These are phyloP conservation scores for Patiria miniata DNA, from an alignment of 35 echinoderm and acorn worm species.

Conservation along the genomic window DNA sequence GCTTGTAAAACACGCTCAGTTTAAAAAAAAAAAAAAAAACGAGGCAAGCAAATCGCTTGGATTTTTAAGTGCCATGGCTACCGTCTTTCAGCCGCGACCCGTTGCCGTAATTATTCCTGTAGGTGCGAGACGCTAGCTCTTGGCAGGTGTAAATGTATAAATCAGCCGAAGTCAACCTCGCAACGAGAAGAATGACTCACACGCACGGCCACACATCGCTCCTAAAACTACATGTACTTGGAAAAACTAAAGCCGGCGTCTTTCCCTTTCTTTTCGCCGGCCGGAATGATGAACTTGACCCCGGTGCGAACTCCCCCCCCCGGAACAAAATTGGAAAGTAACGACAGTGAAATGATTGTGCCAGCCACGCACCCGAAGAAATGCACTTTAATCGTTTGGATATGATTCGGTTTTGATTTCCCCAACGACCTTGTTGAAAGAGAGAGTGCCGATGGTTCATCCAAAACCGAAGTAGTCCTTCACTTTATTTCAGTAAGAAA, in stretches of 20 bases:
- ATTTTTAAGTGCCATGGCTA: no score
- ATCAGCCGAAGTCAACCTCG: background rate
- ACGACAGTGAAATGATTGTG: background rate
- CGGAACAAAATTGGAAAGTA: conserved; percentile 24
- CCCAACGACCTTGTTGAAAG: conserved; percentile 1
- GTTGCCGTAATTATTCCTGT: no score
- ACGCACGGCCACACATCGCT: no score
- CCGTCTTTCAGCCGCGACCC: no score
- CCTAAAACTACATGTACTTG: no score
- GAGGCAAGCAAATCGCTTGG: no score
- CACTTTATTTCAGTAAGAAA: no score
- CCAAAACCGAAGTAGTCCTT: no score
- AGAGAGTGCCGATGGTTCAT: background rate
- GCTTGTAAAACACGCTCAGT: no score
- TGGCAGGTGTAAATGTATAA: conserved; percentile 15
- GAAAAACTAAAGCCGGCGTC: no score
- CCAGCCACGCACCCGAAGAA: background rate
- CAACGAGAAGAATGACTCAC: background rate
- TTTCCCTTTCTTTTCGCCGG: background rate
- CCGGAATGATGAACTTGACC: conserved; percentile 10
- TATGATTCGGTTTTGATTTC: conserved; percentile 9
- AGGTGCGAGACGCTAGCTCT: background rate
- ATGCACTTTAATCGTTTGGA: conserved; percentile 10
- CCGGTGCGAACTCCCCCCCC: background rate
- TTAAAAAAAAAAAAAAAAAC: no score